These are phyloP conservation scores for Thereva nobilitata DNA, from an alignment of 2,888 invertebrate genomes.

Conservation along the genomic window DNA sequence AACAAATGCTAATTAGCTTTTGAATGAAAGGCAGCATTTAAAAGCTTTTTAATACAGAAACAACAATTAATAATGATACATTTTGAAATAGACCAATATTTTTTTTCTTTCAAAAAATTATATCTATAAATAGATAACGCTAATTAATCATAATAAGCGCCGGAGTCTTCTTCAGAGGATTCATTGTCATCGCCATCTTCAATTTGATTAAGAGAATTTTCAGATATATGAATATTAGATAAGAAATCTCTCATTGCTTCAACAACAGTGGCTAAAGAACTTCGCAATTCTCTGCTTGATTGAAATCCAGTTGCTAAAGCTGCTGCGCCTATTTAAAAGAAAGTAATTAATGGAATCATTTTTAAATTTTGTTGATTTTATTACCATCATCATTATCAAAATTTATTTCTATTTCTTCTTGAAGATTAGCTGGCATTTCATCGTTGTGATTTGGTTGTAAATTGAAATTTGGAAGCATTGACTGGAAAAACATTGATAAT, in stretches of 20 bases:
- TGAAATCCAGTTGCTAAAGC: slow-evolving; percentile 55
- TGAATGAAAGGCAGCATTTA: slow-evolving; percentile 19
- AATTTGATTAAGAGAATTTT: slow-evolving; percentile 60
- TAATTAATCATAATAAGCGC: slow-evolving; percentile 25
- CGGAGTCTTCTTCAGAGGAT: slow-evolving; percentile 24
- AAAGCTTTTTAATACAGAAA: slow-evolving; percentile 30
- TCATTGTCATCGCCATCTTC: slow-evolving; percentile 22
- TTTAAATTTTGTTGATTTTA: slow-evolving; percentile 37
- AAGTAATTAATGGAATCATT: not conserved
- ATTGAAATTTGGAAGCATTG: slow-evolving; percentile 72
- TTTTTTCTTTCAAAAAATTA: slow-evolving; percentile 22
- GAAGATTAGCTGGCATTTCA: slow-evolving; percentile 38
- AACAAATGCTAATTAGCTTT: not conserved
- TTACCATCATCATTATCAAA: slow-evolving; percentile 44
- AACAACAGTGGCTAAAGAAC: slow-evolving; percentile 68
- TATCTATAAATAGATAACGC: slow-evolving; percentile 4
- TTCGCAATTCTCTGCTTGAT: slow-evolving; percentile 59
- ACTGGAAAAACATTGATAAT: slow-evolving; percentile 69
- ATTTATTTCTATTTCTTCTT: slow-evolving; percentile 42
- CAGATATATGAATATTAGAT: slow-evolving; percentile 66
- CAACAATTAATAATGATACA: slow-evolving; percentile 28
- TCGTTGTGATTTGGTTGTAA: slow-evolving; percentile 41
- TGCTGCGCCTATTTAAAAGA: slow-evolving; percentile 45
- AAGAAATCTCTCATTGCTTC: slow-evolving; percentile 75
- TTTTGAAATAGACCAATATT: not conserved